Conservation (phyloP, 2,113 vertebrate species). For the Grallaria varia region DNA sequence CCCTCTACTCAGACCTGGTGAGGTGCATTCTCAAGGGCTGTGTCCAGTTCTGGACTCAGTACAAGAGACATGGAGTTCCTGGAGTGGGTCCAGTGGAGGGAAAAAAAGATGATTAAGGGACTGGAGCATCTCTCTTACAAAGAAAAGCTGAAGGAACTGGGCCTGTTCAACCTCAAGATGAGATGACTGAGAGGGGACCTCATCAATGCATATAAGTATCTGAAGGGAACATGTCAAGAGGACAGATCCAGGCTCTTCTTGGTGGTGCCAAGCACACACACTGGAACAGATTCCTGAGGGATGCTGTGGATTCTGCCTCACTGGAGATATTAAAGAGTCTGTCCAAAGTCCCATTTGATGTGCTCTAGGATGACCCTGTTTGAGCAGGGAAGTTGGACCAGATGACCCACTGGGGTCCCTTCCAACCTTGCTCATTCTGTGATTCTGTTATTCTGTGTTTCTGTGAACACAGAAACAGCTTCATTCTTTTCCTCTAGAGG, state of each 20-base stretch:
- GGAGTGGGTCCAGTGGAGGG: neutral
- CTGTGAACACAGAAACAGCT: neutral
- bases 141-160: neutral
- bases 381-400: neutral
- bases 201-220: neutral
- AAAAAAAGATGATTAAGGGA: neutral
- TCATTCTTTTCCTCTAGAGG: neutral
- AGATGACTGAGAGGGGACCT: neutral
- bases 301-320: neutral
- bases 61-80: neutral
- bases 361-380: neutral
- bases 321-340: neutral
- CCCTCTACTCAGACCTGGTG: neutral
- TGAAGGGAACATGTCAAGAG: neutral
- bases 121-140: neutral
- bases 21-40: neutral
- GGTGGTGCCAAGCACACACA: neutral
- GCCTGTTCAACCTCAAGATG: neutral
- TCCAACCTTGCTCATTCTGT: neutral
- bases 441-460: neutral
- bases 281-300: neutral
- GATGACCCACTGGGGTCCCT: neutral
- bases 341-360: neutral
- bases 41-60: neutral
- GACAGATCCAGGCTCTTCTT: neutral